These are phyloP conservation scores for Taeniopygia guttata DNA, from an alignment of 2,797 vertebrate species.

Conservation along the genomic window DNA sequence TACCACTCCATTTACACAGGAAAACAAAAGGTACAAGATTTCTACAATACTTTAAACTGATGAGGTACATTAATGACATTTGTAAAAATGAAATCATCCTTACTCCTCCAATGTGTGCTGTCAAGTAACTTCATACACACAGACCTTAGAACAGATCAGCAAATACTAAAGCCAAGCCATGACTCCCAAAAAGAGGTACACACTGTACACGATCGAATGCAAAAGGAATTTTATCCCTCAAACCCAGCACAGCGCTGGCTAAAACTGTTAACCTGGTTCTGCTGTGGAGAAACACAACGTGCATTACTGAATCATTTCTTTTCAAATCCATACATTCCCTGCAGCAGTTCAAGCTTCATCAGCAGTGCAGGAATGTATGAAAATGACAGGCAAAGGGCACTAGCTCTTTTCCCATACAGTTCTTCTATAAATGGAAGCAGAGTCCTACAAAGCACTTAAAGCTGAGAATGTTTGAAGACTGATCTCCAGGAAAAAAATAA, in stretches of 20 bases:
- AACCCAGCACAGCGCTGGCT: constrained; percentile 36
- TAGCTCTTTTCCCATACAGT: constrained; percentile 70
- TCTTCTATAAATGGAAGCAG: constrained; percentile 74
- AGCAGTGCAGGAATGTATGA: constrained; percentile 73
- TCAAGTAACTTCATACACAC: constrained; percentile 9
- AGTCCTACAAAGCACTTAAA: constrained; percentile 55
- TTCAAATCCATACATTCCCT: constrained; percentile 74
- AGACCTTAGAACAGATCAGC: background rate
- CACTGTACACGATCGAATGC: background rate
- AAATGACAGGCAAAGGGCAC: constrained; percentile 82
- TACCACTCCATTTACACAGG: background rate
- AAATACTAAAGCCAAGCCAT: background rate
- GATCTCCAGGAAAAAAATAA: constrained; percentile 55
- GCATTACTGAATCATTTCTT: constrained; percentile 63
- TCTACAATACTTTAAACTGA: background rate
- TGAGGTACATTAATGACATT: background rate
- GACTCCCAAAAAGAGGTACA: background rate
- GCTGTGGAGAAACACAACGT: constrained; percentile 49
- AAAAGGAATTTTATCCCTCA: constrained; percentile 67
- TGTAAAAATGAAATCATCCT: constrained; percentile 34
- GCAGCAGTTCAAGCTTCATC: constrained; percentile 74
- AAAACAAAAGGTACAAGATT: background rate
- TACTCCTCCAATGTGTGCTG: background rate
- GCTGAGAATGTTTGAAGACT: constrained; percentile 39
- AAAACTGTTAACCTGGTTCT: constrained; percentile 44